These are phyloP conservation scores for Drosophila pruinosa DNA, from an alignment of 1,140 invertebrate species.

Conservation along the genomic window DNA sequence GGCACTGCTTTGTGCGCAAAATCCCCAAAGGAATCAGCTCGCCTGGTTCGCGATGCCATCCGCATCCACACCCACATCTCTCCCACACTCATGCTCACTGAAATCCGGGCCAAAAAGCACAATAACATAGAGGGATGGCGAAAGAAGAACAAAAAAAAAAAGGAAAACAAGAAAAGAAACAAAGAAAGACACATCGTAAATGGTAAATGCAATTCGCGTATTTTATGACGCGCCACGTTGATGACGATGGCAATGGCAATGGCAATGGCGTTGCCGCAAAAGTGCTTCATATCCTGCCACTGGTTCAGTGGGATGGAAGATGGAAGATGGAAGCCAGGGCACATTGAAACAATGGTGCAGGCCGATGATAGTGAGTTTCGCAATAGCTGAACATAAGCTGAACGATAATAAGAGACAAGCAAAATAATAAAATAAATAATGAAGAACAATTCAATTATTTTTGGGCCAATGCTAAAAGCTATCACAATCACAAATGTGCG, in stretches of 20 bases:
- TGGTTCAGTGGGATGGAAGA: not conserved
- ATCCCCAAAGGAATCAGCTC: constrained; percentile 76
- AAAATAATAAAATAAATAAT: constrained; percentile 82
- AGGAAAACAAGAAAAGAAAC: constrained; percentile 27
- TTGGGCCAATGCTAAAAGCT: constrained; percentile 63
- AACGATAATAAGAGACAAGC: constrained; percentile 76
- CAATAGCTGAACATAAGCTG: constrained; percentile 57
- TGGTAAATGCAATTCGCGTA: constrained; percentile 82
- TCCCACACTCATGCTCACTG: not conserved
- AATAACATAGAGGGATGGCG: constrained; percentile 42
- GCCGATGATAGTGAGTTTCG: constrained; percentile 45
- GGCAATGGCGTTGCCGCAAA: constrained; percentile 47
- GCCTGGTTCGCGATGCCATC: constrained; percentile 10
- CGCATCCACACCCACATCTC: not conserved
- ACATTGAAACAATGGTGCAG: constrained; percentile 54
- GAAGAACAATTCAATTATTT: constrained; percentile 80
- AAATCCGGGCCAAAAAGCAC: constrained; percentile 38
- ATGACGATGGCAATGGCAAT: constrained; percentile 48
- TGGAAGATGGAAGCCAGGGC: not conserved
- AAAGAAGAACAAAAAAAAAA: constrained; percentile 2
- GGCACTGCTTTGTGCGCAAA: constrained; percentile 79
- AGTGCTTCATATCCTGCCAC: constrained; percentile 63
- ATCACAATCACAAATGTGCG: constrained; percentile 46
- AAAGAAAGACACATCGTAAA: constrained; percentile 69
- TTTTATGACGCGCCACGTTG: constrained; percentile 78